phyloP scores from a whole-genome alignment of 2,888 invertebrate species.

The Lithosia quadra region DNA sequence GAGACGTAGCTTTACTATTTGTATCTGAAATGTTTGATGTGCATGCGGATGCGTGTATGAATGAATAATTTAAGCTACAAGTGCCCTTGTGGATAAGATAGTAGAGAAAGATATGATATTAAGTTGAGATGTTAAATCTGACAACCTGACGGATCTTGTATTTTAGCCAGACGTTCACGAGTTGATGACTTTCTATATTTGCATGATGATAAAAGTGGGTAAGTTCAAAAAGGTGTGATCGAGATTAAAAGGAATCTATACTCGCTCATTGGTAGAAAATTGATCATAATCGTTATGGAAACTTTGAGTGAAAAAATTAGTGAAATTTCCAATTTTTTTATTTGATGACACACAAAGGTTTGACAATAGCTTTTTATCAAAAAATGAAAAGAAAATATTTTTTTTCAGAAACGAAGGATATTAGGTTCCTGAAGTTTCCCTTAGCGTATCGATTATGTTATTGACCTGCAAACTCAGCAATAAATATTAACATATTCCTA shows the following conservation, averaged over 20 bases:
- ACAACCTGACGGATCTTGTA: not conserved
- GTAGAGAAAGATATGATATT: not conserved
- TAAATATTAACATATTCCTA: no score
- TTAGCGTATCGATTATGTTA: no score
- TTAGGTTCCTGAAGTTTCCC: no score
- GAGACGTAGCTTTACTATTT: not conserved
- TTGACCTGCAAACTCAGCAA: no score
- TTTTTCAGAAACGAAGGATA: no score
- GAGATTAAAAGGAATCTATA: not conserved
- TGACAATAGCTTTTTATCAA: not conserved
- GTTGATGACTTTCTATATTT: not conserved
- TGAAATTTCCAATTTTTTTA: not conserved
- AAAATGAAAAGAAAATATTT: not conserved
- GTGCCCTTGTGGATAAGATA: constrained; percentile 6
- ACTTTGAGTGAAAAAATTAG: not conserved
- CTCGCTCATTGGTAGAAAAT: not conserved
- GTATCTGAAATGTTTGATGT: not conserved
- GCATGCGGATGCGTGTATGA: constrained; percentile 1
- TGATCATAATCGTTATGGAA: not conserved
- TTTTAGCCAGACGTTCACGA: constrained; percentile 2
- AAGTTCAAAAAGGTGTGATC: not conserved
- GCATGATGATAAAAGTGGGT: not conserved
- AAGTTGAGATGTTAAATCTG: constrained; percentile 9
- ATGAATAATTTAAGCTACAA: constrained; percentile 1
- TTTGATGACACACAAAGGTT: not conserved